phyloP scores from a whole-genome alignment of 2,113 vertebrate genomes.

The Rana temporaria region DNA sequence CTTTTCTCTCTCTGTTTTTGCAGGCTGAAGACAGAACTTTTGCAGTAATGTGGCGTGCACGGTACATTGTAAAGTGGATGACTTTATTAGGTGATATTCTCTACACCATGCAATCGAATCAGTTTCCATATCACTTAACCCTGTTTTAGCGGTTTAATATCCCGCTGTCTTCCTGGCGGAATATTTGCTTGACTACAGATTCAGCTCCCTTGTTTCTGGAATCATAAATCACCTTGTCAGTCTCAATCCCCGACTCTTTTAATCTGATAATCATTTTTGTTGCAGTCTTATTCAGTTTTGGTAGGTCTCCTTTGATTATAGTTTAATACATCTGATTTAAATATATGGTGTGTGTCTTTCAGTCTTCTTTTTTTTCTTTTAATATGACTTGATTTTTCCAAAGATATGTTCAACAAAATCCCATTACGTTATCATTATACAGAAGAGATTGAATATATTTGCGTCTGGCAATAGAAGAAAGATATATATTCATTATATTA shows the following conservation, averaged over 20 bases:
- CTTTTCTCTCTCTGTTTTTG: conserved; percentile 6
- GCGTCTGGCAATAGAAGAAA: not conserved
- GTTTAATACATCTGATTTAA: conserved; percentile 48
- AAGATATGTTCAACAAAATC: conserved; percentile 40
- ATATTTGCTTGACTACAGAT: conserved; percentile 51
- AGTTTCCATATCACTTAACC: conserved; percentile 58
- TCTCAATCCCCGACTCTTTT: conserved; percentile 46
- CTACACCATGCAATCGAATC: conserved; percentile 39
- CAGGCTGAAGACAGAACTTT: conserved; percentile 9
- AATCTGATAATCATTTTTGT: conserved; percentile 56
- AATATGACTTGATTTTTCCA: conserved; percentile 24
- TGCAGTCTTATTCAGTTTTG: conserved; percentile 50
- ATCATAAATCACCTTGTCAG: conserved; percentile 52
- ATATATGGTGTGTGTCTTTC: conserved; percentile 23
- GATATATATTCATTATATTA: too few relatives aligned
- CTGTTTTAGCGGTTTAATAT: conserved; percentile 54
- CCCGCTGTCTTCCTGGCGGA: conserved; percentile 36
- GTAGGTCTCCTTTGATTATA: conserved; percentile 33
- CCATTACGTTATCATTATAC: conserved; percentile 37
- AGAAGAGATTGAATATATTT: conserved; percentile 11
- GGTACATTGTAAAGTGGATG: conserved; percentile 46
- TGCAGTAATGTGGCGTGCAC: conserved; percentile 10
- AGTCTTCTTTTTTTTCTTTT: not conserved
- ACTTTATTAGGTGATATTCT: conserved; percentile 46
- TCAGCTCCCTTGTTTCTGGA: conserved; percentile 51